Evolutionary conservation across 2,113 vertebrate genomes (phyloP).

Genomic region (Hyla sarda): DNA sequence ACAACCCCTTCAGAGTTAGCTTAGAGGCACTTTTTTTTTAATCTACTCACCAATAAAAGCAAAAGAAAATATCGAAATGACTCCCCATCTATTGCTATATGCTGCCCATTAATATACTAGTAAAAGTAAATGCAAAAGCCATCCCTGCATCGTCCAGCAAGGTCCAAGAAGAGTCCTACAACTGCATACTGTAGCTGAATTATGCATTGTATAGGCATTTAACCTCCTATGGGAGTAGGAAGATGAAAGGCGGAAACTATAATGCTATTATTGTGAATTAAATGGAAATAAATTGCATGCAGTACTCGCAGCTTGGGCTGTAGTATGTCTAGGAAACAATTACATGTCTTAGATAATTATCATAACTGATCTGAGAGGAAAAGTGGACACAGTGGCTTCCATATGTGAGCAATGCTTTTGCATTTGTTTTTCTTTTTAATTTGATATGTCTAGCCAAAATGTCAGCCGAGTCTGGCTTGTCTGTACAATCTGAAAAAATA

Average conservation of each 20-base stretch:
- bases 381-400: background rate
- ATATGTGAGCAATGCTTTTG: background rate
- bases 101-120: background rate
- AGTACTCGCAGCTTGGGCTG: background rate
- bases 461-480: background rate
- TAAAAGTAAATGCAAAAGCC: background rate
- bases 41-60: background rate
- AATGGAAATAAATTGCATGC: constrained; percentile 4
- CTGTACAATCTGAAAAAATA: background rate
- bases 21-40: too few relatives aligned
- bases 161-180: background rate
- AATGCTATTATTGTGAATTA: background rate
- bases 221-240: background rate
- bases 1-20: too few relatives aligned
- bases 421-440: background rate
- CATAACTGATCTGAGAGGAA: background rate
- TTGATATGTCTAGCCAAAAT: background rate
- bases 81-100: background rate
- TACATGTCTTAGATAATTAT: background rate
- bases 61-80: background rate
- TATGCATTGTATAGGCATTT: background rate
- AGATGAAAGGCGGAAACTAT: background rate
- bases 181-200: background rate
- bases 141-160: background rate
- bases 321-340: background rate